Base-by-base conservation (phyloP, 1,140 invertebrate genomes). In the Acromyrmex heyeri region DNA sequence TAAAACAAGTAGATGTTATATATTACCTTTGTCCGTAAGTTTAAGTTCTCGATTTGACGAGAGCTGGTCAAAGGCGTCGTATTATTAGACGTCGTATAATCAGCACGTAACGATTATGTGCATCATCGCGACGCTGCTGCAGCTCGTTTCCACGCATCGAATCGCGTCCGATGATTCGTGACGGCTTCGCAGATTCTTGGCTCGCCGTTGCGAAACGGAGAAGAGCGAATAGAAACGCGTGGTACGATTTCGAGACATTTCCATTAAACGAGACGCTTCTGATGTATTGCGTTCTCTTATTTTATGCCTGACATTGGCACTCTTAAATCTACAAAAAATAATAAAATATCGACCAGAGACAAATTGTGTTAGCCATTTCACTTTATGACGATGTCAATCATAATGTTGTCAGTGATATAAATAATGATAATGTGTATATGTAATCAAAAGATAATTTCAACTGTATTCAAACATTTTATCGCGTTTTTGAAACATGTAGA, bases 91-190 rank as follows among this genome's bases (percentile, higher is more conserved):
- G 69, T 62, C 79, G 79, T 83, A 83, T 83, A 75, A 83, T 75
- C 79, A 75, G 55, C 69, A 83, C 79, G 79, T 83, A 83, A 83
- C 79, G 79, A 83, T 83, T 83, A 83, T 69, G 79, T 83, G 79
- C 79, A 83, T 83, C 79, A 83, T 83, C 79, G 79, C 79, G 79
- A 83, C 55, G 79, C 21, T 72, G 67, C 65, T 24, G 67, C 69
- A 82, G 55, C 79, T 83, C 79, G 69, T 83, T 75, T 83, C 79
- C 69, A 83, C 79, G 79, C 79, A 61, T 83, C 79, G 79, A 83
- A 83, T 83, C 79, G 79, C 79, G 79, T n/a, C 69, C 57, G 79
- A 83, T 83, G 79, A 83, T 83, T 83, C 79, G 79, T 75, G 69
- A 75, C 79, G 55, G 12, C 79, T 73, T 1, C 24, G 55, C 24